Conservation (phyloP, 2,888 invertebrate genomes). For the Callyntrura sp. region DNA sequence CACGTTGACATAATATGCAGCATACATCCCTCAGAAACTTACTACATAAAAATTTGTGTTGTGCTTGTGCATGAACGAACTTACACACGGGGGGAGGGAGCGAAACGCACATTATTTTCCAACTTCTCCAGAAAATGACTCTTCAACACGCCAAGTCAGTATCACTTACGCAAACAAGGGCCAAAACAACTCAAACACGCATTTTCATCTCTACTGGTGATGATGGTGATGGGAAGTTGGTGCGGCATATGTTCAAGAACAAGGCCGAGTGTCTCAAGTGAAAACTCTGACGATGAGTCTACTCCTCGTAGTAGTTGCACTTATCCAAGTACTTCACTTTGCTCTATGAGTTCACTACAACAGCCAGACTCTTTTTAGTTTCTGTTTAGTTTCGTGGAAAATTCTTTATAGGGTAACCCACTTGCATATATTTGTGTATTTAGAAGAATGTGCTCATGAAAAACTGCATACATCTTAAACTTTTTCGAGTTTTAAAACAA, state of each 20-base stretch:
- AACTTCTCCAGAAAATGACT: constrained; percentile 54
- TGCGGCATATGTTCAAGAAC: constrained; percentile 1
- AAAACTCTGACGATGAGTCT: neutral
- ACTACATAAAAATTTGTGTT: neutral
- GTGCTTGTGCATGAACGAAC: neutral
- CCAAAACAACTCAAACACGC: neutral
- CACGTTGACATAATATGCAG: neutral
- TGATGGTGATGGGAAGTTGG: neutral
- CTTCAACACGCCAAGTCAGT: constrained; percentile 52
- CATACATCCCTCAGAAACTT: no score
- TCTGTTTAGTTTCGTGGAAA: neutral
- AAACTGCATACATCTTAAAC: constrained; percentile 10
- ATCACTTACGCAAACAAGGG: constrained; percentile 37
- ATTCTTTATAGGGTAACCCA: neutral
- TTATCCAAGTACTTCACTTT: neutral
- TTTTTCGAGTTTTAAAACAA: constrained; percentile 19
- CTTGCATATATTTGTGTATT: constrained; percentile 14
- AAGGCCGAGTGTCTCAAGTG: constrained; percentile 42
- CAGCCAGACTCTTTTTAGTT: neutral
- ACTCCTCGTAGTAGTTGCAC: neutral
- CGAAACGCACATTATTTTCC: neutral
- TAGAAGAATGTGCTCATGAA: neutral
- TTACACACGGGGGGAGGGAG: neutral
- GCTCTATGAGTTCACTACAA: neutral
- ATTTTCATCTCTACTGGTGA: constrained; percentile 15